Percentiles rank a stretch among this genome's conserved stretches.
Evolutionary conservation across 2,888 invertebrate genomes (phyloP).

Genomic region (Charanyca ferruginea): DNA sequence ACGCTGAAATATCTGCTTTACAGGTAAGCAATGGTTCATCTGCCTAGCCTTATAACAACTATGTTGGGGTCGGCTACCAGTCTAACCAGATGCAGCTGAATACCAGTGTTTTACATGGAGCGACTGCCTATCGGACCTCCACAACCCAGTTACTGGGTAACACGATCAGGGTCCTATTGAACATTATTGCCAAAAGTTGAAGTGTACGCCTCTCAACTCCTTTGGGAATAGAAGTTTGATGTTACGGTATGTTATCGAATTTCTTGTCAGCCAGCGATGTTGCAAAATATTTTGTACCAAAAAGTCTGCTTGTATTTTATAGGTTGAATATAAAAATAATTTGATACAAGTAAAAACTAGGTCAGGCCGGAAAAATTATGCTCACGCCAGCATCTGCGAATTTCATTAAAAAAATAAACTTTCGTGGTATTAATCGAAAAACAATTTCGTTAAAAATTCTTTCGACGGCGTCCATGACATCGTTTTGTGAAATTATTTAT

Average conservation of each 20-base stretch:
- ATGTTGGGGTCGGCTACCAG: no score
- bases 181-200: no score
- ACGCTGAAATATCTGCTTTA: slow-evolving; percentile 11
- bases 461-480: slow-evolving; percentile 6
- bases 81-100: no score
- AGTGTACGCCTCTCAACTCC: neutral
- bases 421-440: slow-evolving; percentile 38
- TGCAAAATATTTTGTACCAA: neutral
- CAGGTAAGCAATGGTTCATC: slow-evolving; percentile 27
- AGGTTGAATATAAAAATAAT: slow-evolving; percentile 28
- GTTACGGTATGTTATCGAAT: neutral
- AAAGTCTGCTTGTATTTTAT: neutral
- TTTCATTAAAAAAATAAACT: slow-evolving; percentile 45
- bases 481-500: neutral
- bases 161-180: no score
- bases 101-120: no score
- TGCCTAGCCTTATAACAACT: no score
- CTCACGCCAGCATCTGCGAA: slow-evolving; percentile 18
- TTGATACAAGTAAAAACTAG: slow-evolving; percentile 41
- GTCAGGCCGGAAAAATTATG: slow-evolving; percentile 28
- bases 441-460: slow-evolving; percentile 28
- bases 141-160: no score
- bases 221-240: no score
- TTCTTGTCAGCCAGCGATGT: neutral
- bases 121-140: no score